Evolutionary conservation across 2,888 invertebrate genomes (phyloP).

Genomic region (Agriopis marginaria): DNA sequence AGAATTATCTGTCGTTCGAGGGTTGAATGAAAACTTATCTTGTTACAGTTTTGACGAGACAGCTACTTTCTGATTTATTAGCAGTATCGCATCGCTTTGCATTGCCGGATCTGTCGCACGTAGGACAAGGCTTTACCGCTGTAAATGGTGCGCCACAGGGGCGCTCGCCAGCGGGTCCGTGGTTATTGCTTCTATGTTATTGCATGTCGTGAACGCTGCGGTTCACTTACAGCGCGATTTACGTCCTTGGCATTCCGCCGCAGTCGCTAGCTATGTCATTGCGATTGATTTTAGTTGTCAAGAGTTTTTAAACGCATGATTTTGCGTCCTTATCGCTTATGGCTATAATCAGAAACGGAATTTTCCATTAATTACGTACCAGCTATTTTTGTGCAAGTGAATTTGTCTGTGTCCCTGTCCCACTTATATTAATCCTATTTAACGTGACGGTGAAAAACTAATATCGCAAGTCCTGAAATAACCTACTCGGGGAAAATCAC

Average conservation of each 20-base stretch:
- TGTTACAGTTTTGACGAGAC: background rate
- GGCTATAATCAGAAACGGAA: no score
- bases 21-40: background rate
- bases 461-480: no score
- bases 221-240: slow-evolving; percentile 15
- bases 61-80: background rate
- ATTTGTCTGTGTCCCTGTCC: no score
- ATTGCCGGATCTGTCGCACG: background rate
- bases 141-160: slow-evolving; percentile 12
- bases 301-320: background rate
- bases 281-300: background rate
- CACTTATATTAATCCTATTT: no score
- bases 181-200: slow-evolving; percentile 22
- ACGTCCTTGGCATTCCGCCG: background rate
- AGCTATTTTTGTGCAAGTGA: no score
- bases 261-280: background rate
- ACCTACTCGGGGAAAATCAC: no score
- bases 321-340: background rate
- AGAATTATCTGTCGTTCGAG: no score
- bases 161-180: slow-evolving; percentile 14
- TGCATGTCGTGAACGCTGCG: slow-evolving; percentile 19
- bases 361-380: no score
- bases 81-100: background rate
- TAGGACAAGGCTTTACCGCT: background rate
- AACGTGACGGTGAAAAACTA: no score